A percentile compares a stretch with the other conserved stretches of the same genome.
These are phyloP conservation scores for Torymus tubicola DNA, from an alignment of 2,888 invertebrate genomes.

Conservation along the genomic window DNA sequence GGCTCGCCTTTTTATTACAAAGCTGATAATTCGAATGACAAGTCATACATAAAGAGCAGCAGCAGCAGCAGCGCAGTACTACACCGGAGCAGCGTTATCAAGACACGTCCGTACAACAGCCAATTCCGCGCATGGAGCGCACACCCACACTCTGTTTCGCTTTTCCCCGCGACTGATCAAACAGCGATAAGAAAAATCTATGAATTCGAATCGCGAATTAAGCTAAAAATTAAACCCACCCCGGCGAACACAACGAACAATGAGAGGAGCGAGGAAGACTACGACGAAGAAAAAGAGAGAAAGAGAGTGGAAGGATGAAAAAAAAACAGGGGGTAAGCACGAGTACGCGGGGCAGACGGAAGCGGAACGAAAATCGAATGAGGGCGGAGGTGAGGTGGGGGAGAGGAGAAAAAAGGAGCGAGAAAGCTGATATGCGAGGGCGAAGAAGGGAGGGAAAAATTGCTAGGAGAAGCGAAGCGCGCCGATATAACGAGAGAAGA, in stretches of 20 bases:
- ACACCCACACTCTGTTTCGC: background rate
- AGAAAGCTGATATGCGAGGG: slow-evolving; percentile 49
- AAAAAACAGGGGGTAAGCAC: background rate
- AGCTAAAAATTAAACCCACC: slow-evolving; percentile 7
- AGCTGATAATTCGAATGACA: slow-evolving; percentile 18
- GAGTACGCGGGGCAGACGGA: slow-evolving; percentile 17
- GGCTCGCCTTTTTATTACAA: background rate
- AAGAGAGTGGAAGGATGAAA: background rate
- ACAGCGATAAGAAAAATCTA: slow-evolving; percentile 8
- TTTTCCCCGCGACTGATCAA: background rate
- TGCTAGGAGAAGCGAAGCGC: slow-evolving; percentile 44
- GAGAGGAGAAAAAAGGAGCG: background rate
- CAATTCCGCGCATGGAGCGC: too few species aligned
- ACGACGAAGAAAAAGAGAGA: background rate
- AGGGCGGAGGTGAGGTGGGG: background rate
- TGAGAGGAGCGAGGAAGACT: background rate
- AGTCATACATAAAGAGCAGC: slow-evolving; percentile 11
- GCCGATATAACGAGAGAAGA: slow-evolving; percentile 30
- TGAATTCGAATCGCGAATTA: slow-evolving; percentile 24
- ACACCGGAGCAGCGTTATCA: background rate
- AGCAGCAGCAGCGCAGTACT: background rate
- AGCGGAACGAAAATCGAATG: slow-evolving; percentile 44
- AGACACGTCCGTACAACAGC: background rate
- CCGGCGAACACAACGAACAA: background rate
- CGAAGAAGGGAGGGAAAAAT: slow-evolving; percentile 44